Evolutionary conservation across 2,113 vertebrate species (phyloP), one percentile per base, ranked within the genome.

Genomic region (Guaruba guarouba): DNA sequence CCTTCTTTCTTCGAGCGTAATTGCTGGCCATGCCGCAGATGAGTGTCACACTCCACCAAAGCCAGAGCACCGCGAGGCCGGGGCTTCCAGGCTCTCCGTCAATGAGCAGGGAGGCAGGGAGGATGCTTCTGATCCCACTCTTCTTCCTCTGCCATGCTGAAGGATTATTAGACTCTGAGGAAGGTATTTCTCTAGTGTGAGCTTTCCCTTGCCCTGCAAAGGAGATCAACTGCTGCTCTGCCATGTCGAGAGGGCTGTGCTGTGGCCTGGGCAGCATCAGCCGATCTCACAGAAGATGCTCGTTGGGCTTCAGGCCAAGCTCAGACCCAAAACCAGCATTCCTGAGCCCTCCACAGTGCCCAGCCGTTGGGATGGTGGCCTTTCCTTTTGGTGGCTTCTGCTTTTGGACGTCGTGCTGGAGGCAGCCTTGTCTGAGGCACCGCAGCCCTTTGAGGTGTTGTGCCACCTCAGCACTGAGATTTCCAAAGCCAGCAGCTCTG

Each of bases 41-140:
- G 51, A 93, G 70, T 13, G 94, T 86, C 37, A 1, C 39, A 2
- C 87, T 82, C 83, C 83, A 71, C 95, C 95, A 95, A 96, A 96
- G 96, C n/a, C 16, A 3, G 7, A 25, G 82, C 46, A 8, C 83
- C 2, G 64, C n/a, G 2, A 43, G 96, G 93, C 83, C 88, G 9
- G 9, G 92, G 10, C 94, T 95, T 95, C 91, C 67, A 0, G 81
- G 80, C 75, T 63, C 46, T 46, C 43, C 33, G 9, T 59, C 96
- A 87, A 92, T 59, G 95, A 95, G 92, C 7, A 28, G 73, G 78
- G 88, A 96, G 92, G 94, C 78, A 9, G 79, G 71, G 31, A 80
- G 29, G 59, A 24, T 3, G 81, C 93, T 96, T 96, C 95, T 96
- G 95, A 96, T 96, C 79, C 94, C 8, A 1, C 69, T 86, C 87